These are phyloP conservation scores for Ambastaia sidthimunki DNA, from an alignment of 2,797 vertebrate species.

Conservation along the genomic window DNA sequence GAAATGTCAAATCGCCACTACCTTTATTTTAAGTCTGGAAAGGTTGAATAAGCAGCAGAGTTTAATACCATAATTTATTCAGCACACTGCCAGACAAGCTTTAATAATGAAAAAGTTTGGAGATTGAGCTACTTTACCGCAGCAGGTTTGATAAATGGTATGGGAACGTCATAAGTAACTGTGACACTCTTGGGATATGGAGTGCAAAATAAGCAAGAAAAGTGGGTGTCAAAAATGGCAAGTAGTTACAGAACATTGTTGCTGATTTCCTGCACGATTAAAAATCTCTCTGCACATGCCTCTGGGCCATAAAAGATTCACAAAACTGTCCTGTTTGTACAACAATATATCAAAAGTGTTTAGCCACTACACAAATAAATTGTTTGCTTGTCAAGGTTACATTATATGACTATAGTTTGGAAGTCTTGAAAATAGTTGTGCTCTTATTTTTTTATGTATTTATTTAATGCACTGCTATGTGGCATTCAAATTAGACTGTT, in stretches of 20 bases:
- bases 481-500: too few species aligned
- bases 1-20: neutral
- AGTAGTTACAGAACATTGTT: too few species aligned
- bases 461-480: too few species aligned
- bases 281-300: neutral
- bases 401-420: too few species aligned
- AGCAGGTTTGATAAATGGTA: too few species aligned
- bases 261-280: neutral
- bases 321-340: neutral
- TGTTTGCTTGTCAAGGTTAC: neutral
- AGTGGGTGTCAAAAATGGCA: too few species aligned
- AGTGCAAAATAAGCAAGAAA: too few species aligned
- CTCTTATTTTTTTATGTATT: too few species aligned
- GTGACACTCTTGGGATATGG: too few species aligned
- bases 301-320: neutral
- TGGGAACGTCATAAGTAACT: too few species aligned
- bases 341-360: neutral
- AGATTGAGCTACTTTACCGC: too few species aligned
- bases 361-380: neutral
- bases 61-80: conserved; percentile 71
- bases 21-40: conserved; percentile 16
- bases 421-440: too few species aligned
- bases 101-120: conserved; percentile 67
- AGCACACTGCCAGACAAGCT: conserved; percentile 63
- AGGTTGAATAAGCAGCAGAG: neutral